Percentiles rank a stretch among this genome's conserved stretches.
These are phyloP conservation scores for Helicoverpa armigera DNA, from an alignment of 1,140 invertebrate genomes.

Conservation along the genomic window DNA sequence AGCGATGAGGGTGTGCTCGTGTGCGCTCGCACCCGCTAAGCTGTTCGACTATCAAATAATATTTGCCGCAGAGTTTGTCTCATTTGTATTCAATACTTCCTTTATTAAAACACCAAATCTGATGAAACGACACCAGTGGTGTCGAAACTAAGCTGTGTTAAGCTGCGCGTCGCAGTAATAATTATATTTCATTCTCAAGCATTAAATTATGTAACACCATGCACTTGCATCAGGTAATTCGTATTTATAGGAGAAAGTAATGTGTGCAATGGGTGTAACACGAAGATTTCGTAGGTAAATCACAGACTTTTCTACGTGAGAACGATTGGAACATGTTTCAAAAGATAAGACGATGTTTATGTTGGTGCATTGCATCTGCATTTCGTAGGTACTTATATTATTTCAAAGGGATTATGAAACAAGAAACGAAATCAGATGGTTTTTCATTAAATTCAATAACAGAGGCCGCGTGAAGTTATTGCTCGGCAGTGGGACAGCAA, in stretches of 20 bases:
- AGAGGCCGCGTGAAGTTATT: neutral
- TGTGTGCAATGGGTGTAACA: slow-evolving; percentile 51
- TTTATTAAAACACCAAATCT: slow-evolving; percentile 59
- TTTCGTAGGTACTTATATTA: neutral
- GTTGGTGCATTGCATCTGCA: neutral
- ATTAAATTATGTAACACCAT: slow-evolving; percentile 57
- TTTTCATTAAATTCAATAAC: neutral
- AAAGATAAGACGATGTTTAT: slow-evolving; percentile 53
- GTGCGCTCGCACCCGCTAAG: slow-evolving; percentile 66
- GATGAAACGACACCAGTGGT: slow-evolving; percentile 28
- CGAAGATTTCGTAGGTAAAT: slow-evolving; percentile 41
- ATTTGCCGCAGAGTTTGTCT: slow-evolving; percentile 70
- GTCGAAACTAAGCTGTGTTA: slow-evolving; percentile 23
- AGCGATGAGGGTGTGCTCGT: slow-evolving; percentile 74
- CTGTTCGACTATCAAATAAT: slow-evolving; percentile 74
- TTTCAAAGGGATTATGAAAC: neutral
- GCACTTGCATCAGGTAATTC: slow-evolving; percentile 56
- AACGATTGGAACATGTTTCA: slow-evolving; percentile 16
- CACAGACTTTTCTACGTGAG: slow-evolving; percentile 47
- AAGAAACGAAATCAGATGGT: neutral
- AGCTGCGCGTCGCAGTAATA: slow-evolving; percentile 6
- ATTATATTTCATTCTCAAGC: slow-evolving; percentile 46
- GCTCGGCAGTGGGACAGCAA: slow-evolving; percentile 53
- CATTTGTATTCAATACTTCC: slow-evolving; percentile 80
- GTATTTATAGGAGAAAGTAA: slow-evolving; percentile 70